phyloP scores from a whole-genome alignment of 2,888 invertebrate genomes.

The Acanthacorydalis orientalis region DNA sequence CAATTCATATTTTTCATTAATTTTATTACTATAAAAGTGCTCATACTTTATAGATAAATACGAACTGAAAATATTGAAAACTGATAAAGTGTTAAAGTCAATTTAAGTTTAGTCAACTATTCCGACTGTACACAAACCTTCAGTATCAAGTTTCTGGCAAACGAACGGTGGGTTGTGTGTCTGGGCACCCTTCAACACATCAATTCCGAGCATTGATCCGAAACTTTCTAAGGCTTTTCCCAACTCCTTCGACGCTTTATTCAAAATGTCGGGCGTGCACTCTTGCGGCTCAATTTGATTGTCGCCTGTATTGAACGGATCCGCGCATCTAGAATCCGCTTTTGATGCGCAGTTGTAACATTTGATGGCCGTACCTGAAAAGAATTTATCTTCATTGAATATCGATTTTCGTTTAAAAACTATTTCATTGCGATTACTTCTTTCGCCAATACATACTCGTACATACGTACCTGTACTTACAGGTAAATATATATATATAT shows the following conservation, averaged over 20 bases:
- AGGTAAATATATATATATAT: too few relatives aligned
- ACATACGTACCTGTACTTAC: too few relatives aligned
- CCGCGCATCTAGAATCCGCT: slow-evolving; percentile 9
- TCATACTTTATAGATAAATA: too few relatives aligned
- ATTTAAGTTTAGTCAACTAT: too few relatives aligned
- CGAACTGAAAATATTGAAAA: too few relatives aligned
- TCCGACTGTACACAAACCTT: background rate
- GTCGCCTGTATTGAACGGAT: slow-evolving; percentile 9
- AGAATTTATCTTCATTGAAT: background rate
- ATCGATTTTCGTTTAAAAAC: too few relatives aligned
- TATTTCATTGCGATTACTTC: too few relatives aligned
- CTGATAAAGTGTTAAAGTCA: too few relatives aligned
- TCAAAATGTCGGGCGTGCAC: slow-evolving; percentile 9
- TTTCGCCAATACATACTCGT: too few relatives aligned
- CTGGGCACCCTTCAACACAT: slow-evolving; percentile 4
- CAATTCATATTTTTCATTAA: too few relatives aligned
- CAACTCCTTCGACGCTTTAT: slow-evolving; percentile 8
- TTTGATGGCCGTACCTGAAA: slow-evolving; percentile 10
- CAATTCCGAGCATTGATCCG: slow-evolving; percentile 6
- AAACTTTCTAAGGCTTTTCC: slow-evolving; percentile 7
- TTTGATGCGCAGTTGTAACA: slow-evolving; percentile 12
- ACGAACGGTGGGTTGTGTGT: slow-evolving; percentile 5
- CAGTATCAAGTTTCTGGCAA: slow-evolving; percentile 2
- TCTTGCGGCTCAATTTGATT: slow-evolving; percentile 10
- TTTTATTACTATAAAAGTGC: too few relatives aligned